These are phyloP conservation scores for Cerastoderma edule DNA, from an alignment of 2,888 invertebrate genomes.

Conservation along the genomic window DNA sequence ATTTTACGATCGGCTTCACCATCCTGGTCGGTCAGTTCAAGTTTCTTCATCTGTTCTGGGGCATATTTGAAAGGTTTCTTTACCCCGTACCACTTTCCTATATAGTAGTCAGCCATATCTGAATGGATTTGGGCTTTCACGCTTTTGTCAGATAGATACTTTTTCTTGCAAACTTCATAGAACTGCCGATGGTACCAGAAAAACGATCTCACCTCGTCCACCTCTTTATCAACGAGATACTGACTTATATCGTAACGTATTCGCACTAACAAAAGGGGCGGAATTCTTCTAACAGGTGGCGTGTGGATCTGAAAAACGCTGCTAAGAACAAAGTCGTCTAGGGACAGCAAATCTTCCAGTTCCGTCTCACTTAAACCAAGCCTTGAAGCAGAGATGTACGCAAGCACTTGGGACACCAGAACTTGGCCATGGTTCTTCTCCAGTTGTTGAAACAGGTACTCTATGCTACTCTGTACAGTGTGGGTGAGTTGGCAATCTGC, in stretches of 20 bases:
- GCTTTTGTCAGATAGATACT: constrained; percentile 64
- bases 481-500: constrained; percentile 53
- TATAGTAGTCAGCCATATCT: constrained; percentile 78
- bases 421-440: constrained; percentile 75
- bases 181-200: constrained; percentile 82
- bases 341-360: constrained; percentile 78
- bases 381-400: constrained; percentile 75
- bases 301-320: constrained; percentile 75
- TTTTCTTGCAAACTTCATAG: constrained; percentile 70
- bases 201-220: constrained; percentile 76
- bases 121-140: constrained; percentile 72
- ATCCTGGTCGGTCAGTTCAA: constrained; percentile 60
- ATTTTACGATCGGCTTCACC: constrained; percentile 77
- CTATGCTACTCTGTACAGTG: constrained; percentile 76
- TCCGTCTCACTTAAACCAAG: constrained; percentile 77
- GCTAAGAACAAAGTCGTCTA: constrained; percentile 77
- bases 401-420: constrained; percentile 72
- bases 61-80: constrained; percentile 78
- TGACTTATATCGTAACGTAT: constrained; percentile 70
- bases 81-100: constrained; percentile 77
- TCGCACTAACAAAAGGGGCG: constrained; percentile 77
- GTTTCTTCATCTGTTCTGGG: constrained; percentile 59
- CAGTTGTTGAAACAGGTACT: constrained; percentile 72
- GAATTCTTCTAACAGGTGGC: constrained; percentile 80
- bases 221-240: constrained; percentile 76